Evolutionary conservation across 2,888 invertebrate genomes (phyloP), one percentile per base, ranked within the genome.

Genomic region (Latheticus oryzae): DNA sequence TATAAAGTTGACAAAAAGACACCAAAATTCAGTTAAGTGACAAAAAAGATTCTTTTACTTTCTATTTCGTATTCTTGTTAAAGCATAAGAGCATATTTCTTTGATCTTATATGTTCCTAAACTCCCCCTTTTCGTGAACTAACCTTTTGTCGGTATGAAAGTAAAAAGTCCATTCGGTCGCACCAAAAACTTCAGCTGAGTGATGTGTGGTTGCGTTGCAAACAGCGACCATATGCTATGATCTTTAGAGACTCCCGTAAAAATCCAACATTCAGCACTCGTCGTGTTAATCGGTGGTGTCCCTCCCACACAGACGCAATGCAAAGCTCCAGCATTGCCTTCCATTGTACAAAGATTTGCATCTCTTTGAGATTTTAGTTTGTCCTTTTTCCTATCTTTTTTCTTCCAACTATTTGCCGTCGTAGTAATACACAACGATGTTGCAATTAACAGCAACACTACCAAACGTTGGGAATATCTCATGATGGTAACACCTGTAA

Each of bases 251-350:
- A 89, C 83, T 30, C 86, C 73, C 65, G 85, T 86, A 78, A 90
- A 88, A 33, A 92, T 85, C 85, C 88, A 87, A 75, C 93, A 93
- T 76, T 89, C 89, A 35, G 88, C 89, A 67, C 87, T 87, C 30
- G 87, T 86, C 12, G 88, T 89, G 69, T 84, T 80, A 23, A 74
- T 73, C 54, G 81, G 70, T 21, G 63, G 79, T 51, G 81, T 80
- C 35, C 81, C 80, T 48, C 82, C 83, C 68, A 86, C 84, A 73
- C 90, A 90, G 73, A 86, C 84, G 77, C 90, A 90, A 68, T 84
- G 87, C 56, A 59, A 35, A 33, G 59, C 59, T 16, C 50, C 59
- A 13, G 59, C 35, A 37, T 59, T 59, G 24, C 54, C 59, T 17
- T 59, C 54, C 59, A 59, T 59, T 40, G 66, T 66, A 61, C 71